Evolutionary conservation across 2,888 invertebrate genomes (phyloP), one percentile per base, ranked within the genome.

Genomic region (Maniola hyperantus): DNA sequence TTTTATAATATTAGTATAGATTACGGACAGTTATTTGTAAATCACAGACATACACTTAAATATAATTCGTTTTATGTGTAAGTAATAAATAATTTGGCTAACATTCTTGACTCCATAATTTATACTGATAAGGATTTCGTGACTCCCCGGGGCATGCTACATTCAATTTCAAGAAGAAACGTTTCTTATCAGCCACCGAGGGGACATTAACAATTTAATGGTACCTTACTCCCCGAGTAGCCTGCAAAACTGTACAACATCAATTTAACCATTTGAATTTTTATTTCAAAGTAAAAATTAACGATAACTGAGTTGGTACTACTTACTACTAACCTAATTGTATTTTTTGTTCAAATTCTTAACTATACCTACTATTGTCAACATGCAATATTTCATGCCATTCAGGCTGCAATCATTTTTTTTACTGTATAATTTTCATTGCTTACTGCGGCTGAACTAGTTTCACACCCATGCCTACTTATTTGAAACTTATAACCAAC

Each of bases 81-180:
- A 80, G 10, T 59, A 34, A 80, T 84, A 80, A 83, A 83, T 83
- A 78, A 82, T 83, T 80, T 82, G 83, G 79, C 76, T 78, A 73
- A 73, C 76, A 79, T 79, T 78, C 77, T 76, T 78, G 81, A 78
- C 77, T 81, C 79, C 79, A 77, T 81, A 81, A 82, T 81, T 82
- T 77, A 72, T 72, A 64, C 71, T 78, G 81, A 83, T 84, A 84
- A 84, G 76, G 77, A 73, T 76, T 76, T 75, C 72, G 69, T 71
- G 74, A 70, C 65, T 73, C 74, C 74, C 77, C 71, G 53, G 67
- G 72, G 76, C 73, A 74, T 75, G 73, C 76, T 71, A 74, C 75
- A 78, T 83, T 79, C 76, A 80, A 81, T 82, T 81, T 72, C 64
- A 67, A 65, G 68, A 78, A 78, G 77, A 77, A 79, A 78, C 75